Conservation (phyloP, 2,797 vertebrate genomes). For the Anguilla anguilla region DNA sequence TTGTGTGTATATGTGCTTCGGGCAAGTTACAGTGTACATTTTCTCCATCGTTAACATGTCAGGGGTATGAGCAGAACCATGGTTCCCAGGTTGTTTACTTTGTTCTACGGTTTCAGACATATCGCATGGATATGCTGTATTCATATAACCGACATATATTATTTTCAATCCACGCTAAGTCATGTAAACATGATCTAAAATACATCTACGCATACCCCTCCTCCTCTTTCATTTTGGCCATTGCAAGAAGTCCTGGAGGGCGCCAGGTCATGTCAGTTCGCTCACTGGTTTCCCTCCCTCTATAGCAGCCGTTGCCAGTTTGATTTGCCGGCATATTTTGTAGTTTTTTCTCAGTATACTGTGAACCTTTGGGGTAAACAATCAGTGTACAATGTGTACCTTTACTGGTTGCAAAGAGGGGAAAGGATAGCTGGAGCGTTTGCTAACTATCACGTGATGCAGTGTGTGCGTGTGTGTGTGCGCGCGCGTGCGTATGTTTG, state of each 20-base stretch:
- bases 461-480: not conserved
- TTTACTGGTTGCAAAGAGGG: not conserved
- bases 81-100: not conserved
- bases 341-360: not conserved
- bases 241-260: not conserved
- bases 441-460: not conserved
- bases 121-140: not conserved
- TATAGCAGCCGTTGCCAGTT: not conserved
- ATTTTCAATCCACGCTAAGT: not conserved
- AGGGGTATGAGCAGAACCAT: not conserved
- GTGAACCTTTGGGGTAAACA: not conserved
- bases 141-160: not conserved
- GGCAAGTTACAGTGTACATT: not conserved
- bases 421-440: not conserved
- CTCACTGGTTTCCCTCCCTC: not conserved
- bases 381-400: not conserved
- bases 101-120: not conserved
- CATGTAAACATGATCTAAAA: not conserved
- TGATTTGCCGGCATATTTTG: not conserved
- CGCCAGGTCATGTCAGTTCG: not conserved
- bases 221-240: not conserved
- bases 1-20: not conserved
- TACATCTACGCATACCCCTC: not conserved
- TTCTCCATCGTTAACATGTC: not conserved
- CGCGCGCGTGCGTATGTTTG: not conserved